Conservation (phyloP, 2,113 vertebrate species). For the Barnardius zonarius region DNA sequence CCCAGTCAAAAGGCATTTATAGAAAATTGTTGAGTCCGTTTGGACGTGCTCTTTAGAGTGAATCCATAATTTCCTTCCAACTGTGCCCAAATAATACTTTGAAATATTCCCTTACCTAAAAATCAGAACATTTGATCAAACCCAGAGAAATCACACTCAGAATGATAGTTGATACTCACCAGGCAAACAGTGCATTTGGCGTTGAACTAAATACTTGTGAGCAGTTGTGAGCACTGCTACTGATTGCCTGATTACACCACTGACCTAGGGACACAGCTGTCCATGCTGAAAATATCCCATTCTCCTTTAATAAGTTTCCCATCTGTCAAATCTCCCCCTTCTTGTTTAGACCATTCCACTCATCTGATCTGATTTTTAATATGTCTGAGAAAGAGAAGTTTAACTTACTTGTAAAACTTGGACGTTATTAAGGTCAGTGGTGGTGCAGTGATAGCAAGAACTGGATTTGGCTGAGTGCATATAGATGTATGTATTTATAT, state of each 20-base stretch:
- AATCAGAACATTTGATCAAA: not conserved
- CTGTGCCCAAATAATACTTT: not conserved
- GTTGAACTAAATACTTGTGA: not conserved
- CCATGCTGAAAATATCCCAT: not conserved
- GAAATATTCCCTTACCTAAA: not conserved
- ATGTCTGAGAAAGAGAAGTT: not conserved
- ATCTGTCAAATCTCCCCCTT: not conserved
- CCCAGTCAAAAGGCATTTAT: not conserved
- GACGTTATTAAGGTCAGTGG: not conserved
- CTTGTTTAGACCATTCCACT: not conserved
- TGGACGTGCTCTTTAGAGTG: not conserved
- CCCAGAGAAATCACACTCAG: not conserved
- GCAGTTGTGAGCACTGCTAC: not conserved
- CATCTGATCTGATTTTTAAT: not conserved
- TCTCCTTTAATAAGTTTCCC: not conserved
- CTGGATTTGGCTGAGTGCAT: not conserved
- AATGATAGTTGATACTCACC: not conserved
- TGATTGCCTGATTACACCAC: fast-evolving
- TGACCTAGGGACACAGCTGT: not conserved
- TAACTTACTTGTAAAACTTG: not conserved
- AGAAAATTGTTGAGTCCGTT: not conserved
- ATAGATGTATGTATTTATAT: not conserved
- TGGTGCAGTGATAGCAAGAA: not conserved
- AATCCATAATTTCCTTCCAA: not conserved
- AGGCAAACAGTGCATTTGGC: not conserved